A percentile compares a stretch with the other conserved stretches of the same genome.
Conservation (phyloP, 2,113 vertebrate species). For the Seriola rivoliana region DNA sequence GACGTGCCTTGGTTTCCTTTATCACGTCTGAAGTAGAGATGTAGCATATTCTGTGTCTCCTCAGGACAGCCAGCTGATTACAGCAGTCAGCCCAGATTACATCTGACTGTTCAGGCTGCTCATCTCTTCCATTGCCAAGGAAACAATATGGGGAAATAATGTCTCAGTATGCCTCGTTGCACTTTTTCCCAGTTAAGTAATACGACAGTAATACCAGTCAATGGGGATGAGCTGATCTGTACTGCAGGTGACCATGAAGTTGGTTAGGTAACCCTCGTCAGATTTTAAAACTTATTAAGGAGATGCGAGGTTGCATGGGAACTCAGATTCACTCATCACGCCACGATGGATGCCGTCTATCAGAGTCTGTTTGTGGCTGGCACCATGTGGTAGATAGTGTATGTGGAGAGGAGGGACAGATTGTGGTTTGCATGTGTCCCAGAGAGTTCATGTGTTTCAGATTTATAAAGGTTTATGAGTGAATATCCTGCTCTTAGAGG, state of each 20-base stretch:
- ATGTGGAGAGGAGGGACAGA: conserved; percentile 59
- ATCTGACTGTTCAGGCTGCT: conserved; percentile 49
- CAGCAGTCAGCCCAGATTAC: conserved; percentile 57
- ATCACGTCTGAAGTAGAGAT: conserved; percentile 38
- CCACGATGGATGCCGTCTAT: conserved; percentile 7
- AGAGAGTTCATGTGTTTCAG: conserved; percentile 70
- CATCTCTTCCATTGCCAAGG: conserved; percentile 39
- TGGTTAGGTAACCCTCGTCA: conserved; percentile 15
- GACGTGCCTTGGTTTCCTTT: conserved; percentile 42
- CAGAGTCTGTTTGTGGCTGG: conserved; percentile 6
- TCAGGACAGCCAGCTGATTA: conserved; percentile 59
- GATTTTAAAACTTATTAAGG: background rate
- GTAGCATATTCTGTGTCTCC: conserved; percentile 30
- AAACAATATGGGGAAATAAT: conserved; percentile 53
- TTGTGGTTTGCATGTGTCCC: conserved; percentile 70
- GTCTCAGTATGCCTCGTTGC: conserved; percentile 18
- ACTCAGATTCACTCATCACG: conserved; percentile 23
- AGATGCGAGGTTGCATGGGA: conserved; percentile 7
- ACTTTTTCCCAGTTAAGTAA: conserved; percentile 31
- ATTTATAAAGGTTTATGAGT: conserved; percentile 77
- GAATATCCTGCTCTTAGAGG: conserved; percentile 74
- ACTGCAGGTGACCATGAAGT: conserved; percentile 15
- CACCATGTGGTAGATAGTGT: conserved; percentile 11
- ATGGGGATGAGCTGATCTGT: conserved; percentile 2
- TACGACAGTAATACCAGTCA: conserved; percentile 38